These are phyloP conservation scores for Centropyge bicolor DNA, from an alignment of 2,797 vertebrate genomes.

Conservation along the genomic window DNA sequence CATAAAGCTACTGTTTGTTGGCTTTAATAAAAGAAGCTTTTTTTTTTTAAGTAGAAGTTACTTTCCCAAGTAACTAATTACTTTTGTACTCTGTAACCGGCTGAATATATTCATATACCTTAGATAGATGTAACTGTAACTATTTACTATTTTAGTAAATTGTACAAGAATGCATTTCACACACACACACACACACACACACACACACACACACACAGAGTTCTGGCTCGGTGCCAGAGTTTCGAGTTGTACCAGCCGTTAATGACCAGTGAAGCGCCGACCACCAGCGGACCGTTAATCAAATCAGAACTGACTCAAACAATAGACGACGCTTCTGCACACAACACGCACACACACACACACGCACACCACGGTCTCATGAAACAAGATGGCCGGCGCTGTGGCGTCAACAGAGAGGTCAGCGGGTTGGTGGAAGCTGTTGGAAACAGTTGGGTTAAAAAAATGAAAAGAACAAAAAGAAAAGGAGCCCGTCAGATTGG, in stretches of 20 bases:
- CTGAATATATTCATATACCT: no score
- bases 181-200: constrained; percentile 11
- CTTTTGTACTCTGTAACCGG: no score
- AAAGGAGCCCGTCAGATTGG: neutral
- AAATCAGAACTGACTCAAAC: constrained; percentile 64
- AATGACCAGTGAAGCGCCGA: constrained; percentile 60
- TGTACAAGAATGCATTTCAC: neutral
- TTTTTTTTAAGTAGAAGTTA: no score
- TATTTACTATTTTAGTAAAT: no score
- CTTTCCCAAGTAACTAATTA: no score
- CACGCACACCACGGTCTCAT: constrained; percentile 29
- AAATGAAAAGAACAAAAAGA: constrained; percentile 36
- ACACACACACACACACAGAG: constrained; percentile 16
- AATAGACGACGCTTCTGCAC: constrained; percentile 50
- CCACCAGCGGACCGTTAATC: constrained; percentile 69
- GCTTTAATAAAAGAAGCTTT: no score
- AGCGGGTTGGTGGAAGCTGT: constrained; percentile 41
- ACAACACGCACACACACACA: constrained; percentile 12
- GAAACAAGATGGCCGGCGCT: constrained; percentile 70
- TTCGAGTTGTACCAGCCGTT: constrained; percentile 40
- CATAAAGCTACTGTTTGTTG: no score
- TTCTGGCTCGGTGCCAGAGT: constrained; percentile 39
- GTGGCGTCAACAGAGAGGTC: constrained; percentile 63
- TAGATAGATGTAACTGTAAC: no score
- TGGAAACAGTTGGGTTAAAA: constrained; percentile 56